A percentile compares a stretch with the other conserved stretches of the same genome.
These are phyloP conservation scores for Criorhina ranunculi DNA, from an alignment of 2,888 invertebrate species.

Conservation along the genomic window DNA sequence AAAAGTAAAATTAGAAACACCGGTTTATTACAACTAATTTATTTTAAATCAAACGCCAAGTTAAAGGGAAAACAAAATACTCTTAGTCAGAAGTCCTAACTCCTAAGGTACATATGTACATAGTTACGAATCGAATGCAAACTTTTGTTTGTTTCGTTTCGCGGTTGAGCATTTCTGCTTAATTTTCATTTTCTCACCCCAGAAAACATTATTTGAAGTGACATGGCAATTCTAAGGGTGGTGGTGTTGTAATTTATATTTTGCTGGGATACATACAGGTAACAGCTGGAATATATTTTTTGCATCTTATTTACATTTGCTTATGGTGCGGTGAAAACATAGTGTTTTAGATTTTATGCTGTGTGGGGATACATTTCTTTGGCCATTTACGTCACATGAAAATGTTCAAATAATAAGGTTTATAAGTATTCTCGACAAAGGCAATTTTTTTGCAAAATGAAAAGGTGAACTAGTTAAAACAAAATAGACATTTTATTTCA, in stretches of 20 bases:
- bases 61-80: not conserved
- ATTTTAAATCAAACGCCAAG: not conserved
- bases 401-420: not conserved
- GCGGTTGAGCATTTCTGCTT: constrained; percentile 30
- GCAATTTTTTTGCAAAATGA: not conserved
- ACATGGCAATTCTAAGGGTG: constrained; percentile 24
- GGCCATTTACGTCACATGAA: constrained; percentile 1
- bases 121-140: constrained; percentile 16
- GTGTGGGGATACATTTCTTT: not conserved
- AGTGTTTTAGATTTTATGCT: not conserved
- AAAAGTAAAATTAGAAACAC: too few relatives aligned
- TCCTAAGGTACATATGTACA: too few relatives aligned
- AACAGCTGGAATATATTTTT: constrained; percentile 29
- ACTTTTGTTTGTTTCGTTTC: constrained; percentile 15
- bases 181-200: constrained; percentile 50
- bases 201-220: constrained; percentile 9
- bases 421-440: not conserved
- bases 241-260: constrained; percentile 12
- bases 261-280: not conserved
- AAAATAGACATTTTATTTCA: not conserved
- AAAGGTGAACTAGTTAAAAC: not conserved
- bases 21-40: not conserved
- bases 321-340: not conserved
- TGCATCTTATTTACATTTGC: constrained; percentile 48
- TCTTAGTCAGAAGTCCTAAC: constrained; percentile 14